Conservation (phyloP, 1,140 invertebrate species). For the Pogonus chalceus region DNA sequence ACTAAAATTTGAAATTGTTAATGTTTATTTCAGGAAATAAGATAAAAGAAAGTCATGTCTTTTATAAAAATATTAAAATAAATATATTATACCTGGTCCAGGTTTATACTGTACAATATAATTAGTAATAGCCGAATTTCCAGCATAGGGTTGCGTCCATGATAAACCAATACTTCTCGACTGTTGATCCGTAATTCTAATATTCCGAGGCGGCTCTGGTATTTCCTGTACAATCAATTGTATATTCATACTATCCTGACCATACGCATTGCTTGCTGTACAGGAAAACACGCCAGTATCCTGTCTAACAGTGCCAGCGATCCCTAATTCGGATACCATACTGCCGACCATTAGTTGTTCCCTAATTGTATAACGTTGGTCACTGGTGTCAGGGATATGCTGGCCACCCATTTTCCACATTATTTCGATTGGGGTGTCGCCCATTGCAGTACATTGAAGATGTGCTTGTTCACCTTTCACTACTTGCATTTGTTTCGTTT, state of each 20-base stretch:
- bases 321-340: slow-evolving; percentile 72
- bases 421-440: slow-evolving; percentile 80
- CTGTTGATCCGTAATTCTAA: slow-evolving; percentile 71
- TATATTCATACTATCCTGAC: slow-evolving; percentile 83
- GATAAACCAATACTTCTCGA: slow-evolving; percentile 68
- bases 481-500: slow-evolving; percentile 64
- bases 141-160: slow-evolving; percentile 77
- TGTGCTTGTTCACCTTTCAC: slow-evolving; percentile 64
- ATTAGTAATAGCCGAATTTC: slow-evolving; percentile 77
- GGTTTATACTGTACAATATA: slow-evolving; percentile 82
- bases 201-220: slow-evolving; percentile 76
- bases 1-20: too few relatives aligned
- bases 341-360: slow-evolving; percentile 69
- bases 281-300: slow-evolving; percentile 87
- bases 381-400: slow-evolving; percentile 55
- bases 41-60: too few relatives aligned
- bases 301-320: slow-evolving; percentile 70
- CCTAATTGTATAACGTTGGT: slow-evolving; percentile 52
- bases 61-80: too few relatives aligned
- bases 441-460: slow-evolving; percentile 77
- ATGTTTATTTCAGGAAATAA: too few relatives aligned
- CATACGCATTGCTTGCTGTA: slow-evolving; percentile 77
- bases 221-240: slow-evolving; percentile 86
- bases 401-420: slow-evolving; percentile 59
- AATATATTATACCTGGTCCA: slow-evolving; percentile 54